Base-by-base conservation (phyloP, 92 coral and sea anemone species). In the Umimayanthus kanabou region DNA sequence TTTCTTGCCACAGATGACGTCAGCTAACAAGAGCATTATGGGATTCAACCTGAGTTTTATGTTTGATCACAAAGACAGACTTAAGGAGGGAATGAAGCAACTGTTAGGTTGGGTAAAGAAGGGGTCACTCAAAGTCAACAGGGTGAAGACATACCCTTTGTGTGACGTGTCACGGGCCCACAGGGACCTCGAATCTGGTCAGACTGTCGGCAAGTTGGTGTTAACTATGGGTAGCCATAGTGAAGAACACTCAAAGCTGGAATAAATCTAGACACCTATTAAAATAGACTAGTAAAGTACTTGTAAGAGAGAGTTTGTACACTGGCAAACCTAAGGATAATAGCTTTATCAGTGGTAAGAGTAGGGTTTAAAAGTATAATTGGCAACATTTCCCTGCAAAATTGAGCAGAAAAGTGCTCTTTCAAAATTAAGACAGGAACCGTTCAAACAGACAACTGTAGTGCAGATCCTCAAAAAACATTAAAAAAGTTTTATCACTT, bases 31-130 rank as follows among this genome's bases (percentile, higher is more conserved):
- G 74, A 97, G 99, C 81, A 91, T 97, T 75, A 92, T 97, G 97
- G 99, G 93, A 33, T 97, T 97, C 90, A 95, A 97, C 93, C 89
- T 97, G 77, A 97, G 98, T 88, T 95, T 93, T 88, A 94, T 97
- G 86, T 97, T 97, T 67, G 92, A 91, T 82, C 84, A 92, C 30
- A 83, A 81, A 80, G 95, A 94, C 72, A 69, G 94, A 67, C 87
- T 95, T 43, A 86, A 91, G 80, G 97, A 92, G 49, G 95, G 94
- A 13, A 97, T 97, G 99, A 81, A 57, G 30, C 98, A 97, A 81
- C 85, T 97, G 20, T 76, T 97, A 16, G 73, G 79, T 33, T 95
- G 99, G 99, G 98, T 93, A 28, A 91, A 91, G 66, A 86, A 91
- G 45, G 98, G 97, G 43, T 76, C 88, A 9, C 92, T 97, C 18